phyloP scores from a whole-genome alignment of 2,888 invertebrate species.

The Caenorhabditis uteleia region DNA sequence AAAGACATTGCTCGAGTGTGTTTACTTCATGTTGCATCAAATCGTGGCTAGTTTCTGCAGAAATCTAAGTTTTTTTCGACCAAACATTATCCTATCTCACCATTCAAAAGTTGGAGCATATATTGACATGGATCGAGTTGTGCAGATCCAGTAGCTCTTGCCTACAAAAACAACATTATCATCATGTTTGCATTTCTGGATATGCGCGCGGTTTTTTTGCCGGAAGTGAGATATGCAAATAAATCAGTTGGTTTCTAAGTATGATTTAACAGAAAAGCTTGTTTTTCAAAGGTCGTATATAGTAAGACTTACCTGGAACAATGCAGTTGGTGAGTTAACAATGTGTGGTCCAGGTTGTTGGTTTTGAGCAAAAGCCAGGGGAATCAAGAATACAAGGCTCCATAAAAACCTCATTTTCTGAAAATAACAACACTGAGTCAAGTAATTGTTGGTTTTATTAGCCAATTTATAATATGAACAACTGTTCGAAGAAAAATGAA shows the following conservation, averaged over 20 bases:
- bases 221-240: too few relatives aligned
- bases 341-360: conserved; percentile 33
- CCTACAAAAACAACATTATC: conserved; percentile 39
- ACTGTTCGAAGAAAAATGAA: too few relatives aligned
- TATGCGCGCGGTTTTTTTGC: too few relatives aligned
- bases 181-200: too few relatives aligned
- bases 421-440: too few relatives aligned
- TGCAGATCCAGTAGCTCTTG: conserved; percentile 50
- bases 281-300: too few relatives aligned
- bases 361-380: conserved; percentile 3
- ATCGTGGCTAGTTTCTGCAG: conserved; percentile 26
- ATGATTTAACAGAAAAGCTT: conserved; percentile 3
- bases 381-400: too few relatives aligned
- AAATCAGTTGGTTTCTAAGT: too few relatives aligned
- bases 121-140: conserved; percentile 58
- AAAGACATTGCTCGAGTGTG: conserved; percentile 67
- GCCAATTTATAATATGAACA: too few relatives aligned
- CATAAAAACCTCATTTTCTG: too few relatives aligned
- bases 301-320: conserved; percentile 39
- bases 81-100: conserved; percentile 5
- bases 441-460: too few relatives aligned
- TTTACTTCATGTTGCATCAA: conserved; percentile 61
- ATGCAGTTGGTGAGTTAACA: conserved; percentile 44
- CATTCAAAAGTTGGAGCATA: conserved; percentile 51
- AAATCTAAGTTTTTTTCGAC: neutral